Base-by-base conservation (phyloP, 2,113 vertebrate genomes). In the Macaca nemestrina region DNA sequence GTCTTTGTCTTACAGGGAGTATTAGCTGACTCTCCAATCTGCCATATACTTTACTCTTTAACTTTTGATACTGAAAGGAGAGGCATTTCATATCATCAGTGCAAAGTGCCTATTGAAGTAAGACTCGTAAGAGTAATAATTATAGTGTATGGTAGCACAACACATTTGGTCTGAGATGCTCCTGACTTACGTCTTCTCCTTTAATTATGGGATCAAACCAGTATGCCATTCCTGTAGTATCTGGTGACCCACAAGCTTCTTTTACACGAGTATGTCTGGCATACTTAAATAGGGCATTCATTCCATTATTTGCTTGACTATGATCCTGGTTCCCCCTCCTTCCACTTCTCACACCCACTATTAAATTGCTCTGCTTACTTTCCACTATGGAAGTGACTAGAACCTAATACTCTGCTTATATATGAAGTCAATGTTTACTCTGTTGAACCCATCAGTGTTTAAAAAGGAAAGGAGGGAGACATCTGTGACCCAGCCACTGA, bases 151-250 rank as follows among this genome's bases (percentile, higher is more conserved):
- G 35, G 20, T 22, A 94, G 68, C 91, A 48, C 38, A 84, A n/a
- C 45, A 64, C 67, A 80, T 52, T 87, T 1, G 1, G 32, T 55
- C 59, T 48, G 43, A 82, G 92, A 68, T 80, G n/a, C 32, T 90
- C 48, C 80, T 79, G 59, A 93, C 92, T 97, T 93, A 78, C 3
- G 14, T 55, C 93, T 97, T 95, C 80, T 78, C 80, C 32, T 48
- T 96, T 96, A 96, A 97, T 97, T 95, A 96, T 70, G 50, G 32
- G 76, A 90, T 93, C 97, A 97, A 92, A 45, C 14, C 92, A 90
- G 67, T 43, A 43, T 90, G 93, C 14, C 76, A 70, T 93, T 89
- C 23, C 30, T 90, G 48, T 78, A 61, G 40, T 92, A 87, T 94
- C 75, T 75, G 35, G 72, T 96, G 96, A 97, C 92, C 92, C 61